Base-by-base conservation (phyloP, 2,113 vertebrate genomes). In the Mirounga angustirostris region DNA sequence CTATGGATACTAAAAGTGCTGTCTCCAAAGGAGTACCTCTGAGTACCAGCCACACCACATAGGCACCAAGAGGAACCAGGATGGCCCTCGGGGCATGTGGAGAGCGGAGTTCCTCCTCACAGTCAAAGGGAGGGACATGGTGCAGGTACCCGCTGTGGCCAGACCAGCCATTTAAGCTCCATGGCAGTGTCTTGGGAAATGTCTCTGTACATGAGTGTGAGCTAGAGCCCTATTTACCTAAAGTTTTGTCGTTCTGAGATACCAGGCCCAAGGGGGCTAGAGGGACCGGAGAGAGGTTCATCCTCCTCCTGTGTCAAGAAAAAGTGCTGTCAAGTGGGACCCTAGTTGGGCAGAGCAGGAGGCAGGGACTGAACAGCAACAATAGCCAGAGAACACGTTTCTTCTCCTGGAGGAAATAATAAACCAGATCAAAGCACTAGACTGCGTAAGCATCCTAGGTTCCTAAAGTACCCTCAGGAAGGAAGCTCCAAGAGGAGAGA, bases 1-100 rank as follows among this genome's bases (percentile, higher is more conserved):
- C 11, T 43, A 80, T 4, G 52, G 26, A 79, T 28, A 33, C 36
- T 33, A 5, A 26, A 30, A 46, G 5, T 30, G 33, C 50, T 71
- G 18, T 46, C 58, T 65, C 22, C n/a, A 28, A 8, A 71, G 56
- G 11, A 43, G 40, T 33, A 26, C 3, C 40, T 59, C 63, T 28
- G 81, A 69, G 46, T 22, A 93, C 12, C 14, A 58, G 19, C 7
- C 3, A 6, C 18, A 15, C 2, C 30, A 54, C 0, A 0, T 4
- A 85, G 84, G 52, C 52, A 78, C 63, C 24, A 63, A 73, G 12
- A 73, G 56, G 67, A 87, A 5, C 12, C 5, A 1, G 16, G 13
- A 30, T 14, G 1, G 36, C 16, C 43, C 36, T 67, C 43, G 69
- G 30, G 15, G 24, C 19, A 52, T 4, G 3, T 56, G 22, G 36